Percentiles rank a stretch among this genome's conserved stretches.
Conservation (phyloP, 2,113 vertebrate species). For the Sinocyclocheilus anophthalmus region DNA sequence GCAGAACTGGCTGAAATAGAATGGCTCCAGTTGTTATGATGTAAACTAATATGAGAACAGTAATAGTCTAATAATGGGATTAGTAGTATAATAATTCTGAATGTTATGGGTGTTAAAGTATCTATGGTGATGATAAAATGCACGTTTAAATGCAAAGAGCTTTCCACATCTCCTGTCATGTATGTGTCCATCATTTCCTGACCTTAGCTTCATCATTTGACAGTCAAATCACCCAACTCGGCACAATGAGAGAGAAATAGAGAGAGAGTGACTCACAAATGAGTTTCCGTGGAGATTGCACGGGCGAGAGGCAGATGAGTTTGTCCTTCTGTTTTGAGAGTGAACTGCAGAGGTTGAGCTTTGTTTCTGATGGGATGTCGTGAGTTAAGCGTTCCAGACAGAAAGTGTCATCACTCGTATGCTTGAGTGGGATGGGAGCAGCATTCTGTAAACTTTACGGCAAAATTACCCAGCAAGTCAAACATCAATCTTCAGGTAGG, state of each 20-base stretch:
- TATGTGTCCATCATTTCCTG: conserved; percentile 41
- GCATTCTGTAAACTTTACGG: conserved; percentile 77
- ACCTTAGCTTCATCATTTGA: conserved; percentile 70
- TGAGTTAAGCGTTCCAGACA: conserved; percentile 28
- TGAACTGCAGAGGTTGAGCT: conserved; percentile 3
- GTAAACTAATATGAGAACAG: not conserved
- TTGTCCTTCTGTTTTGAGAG: conserved; percentile 23
- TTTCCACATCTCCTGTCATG: not conserved
- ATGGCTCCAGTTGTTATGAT: not conserved
- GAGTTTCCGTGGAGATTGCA: conserved; percentile 20
- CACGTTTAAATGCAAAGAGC: not conserved
- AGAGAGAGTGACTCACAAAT: conserved; percentile 1
- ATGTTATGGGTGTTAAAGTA: not conserved
- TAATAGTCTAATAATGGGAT: not conserved
- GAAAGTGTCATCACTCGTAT: conserved; percentile 28
- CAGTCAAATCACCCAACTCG: conserved; percentile 75
- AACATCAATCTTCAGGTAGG: conserved; percentile 72
- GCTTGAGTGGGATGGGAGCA: conserved; percentile 71
- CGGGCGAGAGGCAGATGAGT: conserved; percentile 22
- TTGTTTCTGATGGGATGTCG: conserved; percentile 9
- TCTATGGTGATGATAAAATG: not conserved
- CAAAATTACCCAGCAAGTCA: conserved; percentile 74
- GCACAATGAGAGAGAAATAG: conserved; percentile 46
- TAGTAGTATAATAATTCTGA: not conserved
- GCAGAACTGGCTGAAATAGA: not conserved